Base-by-base conservation (phyloP, 2,113 vertebrate genomes). In the Lonchura striata region DNA sequence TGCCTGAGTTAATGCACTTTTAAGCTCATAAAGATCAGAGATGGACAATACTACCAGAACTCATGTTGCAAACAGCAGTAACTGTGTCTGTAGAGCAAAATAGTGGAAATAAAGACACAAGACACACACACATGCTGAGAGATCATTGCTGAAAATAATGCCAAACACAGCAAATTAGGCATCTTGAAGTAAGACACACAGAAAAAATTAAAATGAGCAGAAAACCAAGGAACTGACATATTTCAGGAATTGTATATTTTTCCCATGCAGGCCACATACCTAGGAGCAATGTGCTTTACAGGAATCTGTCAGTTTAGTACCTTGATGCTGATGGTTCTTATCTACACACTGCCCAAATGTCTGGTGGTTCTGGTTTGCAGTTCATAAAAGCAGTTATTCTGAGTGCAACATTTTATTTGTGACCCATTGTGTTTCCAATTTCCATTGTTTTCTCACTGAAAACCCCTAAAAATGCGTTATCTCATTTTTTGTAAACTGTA, bases 341-440 rank as follows among this genome's bases (percentile, higher is more conserved):
- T 65, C 90, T 88, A 42, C 54, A 33, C 6, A 7, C 57, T 86
- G 82, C 39, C 2, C 2, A 0, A 76, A 90, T 0, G 19, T 42
- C 92, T 90, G 71, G 79, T 95, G 68, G 82, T 94, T 93, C 90
- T 92, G 85, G 33, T 93, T 92, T 93, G 85, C 94, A 93, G 90
- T 66, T 93, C 85, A 90, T 95, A 66, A 95, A 89, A 86, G 50
- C 35, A 90, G 50, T 61, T 86, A 86, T 2, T 13, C 82, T 77
- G 54, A 82, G 15, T 90, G 57, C 30, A 86, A 61, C 54, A 30
- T 80, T 93, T 82, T 77, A 74, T 82, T 82, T 92, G 71, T 69
- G 50, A 88, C 12, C 68, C 60, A 41, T 14, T 82, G 19, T 50
- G 9, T 80, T 88, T 42, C 46, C 25, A 24, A 53, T 53, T 78